Conservation (phyloP, 2,113 vertebrate species). For the Stomatorhinus ivindoensis region DNA sequence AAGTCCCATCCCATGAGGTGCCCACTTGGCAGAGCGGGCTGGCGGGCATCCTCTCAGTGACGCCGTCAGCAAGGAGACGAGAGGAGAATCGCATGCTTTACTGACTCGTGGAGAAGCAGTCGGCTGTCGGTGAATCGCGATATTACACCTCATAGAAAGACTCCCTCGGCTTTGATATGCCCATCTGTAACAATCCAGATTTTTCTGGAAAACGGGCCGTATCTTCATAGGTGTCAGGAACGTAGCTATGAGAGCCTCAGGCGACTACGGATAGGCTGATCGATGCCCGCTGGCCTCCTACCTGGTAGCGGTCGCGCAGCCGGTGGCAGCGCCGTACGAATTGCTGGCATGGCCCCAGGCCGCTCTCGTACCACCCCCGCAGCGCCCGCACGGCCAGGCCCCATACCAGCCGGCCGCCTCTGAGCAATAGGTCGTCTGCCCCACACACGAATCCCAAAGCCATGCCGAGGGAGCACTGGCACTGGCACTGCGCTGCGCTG, state of each 20-base stretch:
- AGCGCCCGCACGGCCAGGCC: constrained; percentile 72
- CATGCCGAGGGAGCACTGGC: constrained; percentile 53
- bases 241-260: not conserved
- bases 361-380: constrained; percentile 72
- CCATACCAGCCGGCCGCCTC: constrained; percentile 79
- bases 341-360: constrained; percentile 75
- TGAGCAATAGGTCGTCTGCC: constrained; percentile 77
- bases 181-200: not conserved
- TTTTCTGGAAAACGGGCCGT: not conserved
- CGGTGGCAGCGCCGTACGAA: constrained; percentile 76
- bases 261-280: not conserved
- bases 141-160: not conserved
- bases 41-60: not conserved
- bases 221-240: not conserved
- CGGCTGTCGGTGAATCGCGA: not conserved
- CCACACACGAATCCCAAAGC: constrained; percentile 75
- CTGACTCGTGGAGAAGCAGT: not conserved
- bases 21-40: not conserved
- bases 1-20: not conserved
- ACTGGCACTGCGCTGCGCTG: not conserved
- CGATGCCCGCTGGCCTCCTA: constrained; percentile 42
- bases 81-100: not conserved
- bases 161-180: not conserved
- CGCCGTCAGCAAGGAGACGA: not conserved
- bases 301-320: constrained; percentile 84